phyloP scores from a whole-genome alignment of 2,113 vertebrate genomes.

The Rhinoderma darwinii region DNA sequence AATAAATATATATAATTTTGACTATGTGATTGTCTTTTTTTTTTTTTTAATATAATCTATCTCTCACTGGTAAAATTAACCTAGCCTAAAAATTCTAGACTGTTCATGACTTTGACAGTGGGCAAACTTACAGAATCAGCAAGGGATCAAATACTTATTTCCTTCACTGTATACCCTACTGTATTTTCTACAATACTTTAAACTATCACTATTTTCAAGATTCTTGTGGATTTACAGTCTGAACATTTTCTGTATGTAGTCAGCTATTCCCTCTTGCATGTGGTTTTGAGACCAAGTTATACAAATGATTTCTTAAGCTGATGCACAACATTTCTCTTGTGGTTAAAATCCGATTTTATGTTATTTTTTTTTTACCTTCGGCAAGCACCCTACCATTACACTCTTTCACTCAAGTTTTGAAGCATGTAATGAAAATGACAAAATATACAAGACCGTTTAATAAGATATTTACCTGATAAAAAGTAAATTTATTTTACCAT shows the following conservation, averaged over 20 bases:
- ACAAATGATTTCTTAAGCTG: constrained; percentile 10
- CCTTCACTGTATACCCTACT: not conserved
- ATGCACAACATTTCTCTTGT: not conserved
- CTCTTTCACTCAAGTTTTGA: not conserved
- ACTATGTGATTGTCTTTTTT: no score
- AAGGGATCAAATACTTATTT: no score
- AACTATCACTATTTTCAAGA: not conserved
- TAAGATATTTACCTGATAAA: not conserved
- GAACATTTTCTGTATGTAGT: constrained; percentile 14
- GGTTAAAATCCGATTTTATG: not conserved
- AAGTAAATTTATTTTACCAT: no score
- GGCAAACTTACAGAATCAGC: no score
- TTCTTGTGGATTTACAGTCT: not conserved
- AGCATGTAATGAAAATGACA: not conserved
- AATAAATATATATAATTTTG: no score
- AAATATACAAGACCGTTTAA: not conserved
- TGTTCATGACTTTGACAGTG: no score
- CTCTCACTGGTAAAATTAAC: no score
- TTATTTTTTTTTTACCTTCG: not conserved
- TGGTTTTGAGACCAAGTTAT: not conserved
- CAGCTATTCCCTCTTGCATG: constrained; percentile 17
- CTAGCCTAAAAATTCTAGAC: no score
- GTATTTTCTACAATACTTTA: not conserved
- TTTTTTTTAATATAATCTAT: no score
- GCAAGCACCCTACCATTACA: not conserved